A percentile compares a stretch with the other conserved stretches of the same genome.
These are phyloP conservation scores for Prionchulus punctatus DNA, from an alignment of 2,888 invertebrate genomes.

Conservation along the genomic window DNA sequence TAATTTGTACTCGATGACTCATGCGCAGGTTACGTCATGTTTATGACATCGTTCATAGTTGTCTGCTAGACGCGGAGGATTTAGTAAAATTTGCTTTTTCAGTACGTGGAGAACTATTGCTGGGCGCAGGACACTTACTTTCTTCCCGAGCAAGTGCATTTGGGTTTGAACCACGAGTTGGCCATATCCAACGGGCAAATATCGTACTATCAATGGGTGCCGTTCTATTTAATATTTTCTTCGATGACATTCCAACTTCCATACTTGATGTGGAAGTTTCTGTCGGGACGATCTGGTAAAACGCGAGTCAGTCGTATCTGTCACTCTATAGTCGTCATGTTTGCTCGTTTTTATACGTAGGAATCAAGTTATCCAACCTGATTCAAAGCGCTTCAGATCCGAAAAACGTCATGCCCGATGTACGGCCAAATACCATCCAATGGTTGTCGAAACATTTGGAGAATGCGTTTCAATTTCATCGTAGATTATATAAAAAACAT, in stretches of 20 bases:
- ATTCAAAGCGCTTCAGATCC: constrained; percentile 27
- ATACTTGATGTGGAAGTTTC: constrained; percentile 25
- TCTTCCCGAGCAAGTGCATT: neutral
- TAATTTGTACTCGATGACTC: too few relatives aligned
- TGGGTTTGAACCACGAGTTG: neutral
- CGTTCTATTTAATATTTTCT: constrained; percentile 27
- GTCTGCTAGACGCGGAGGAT: too few relatives aligned
- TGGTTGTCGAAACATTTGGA: constrained; percentile 26
- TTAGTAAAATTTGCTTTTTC: neutral
- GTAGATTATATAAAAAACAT: constrained; percentile 19
- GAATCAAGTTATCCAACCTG: constrained; percentile 26
- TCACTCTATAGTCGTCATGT: too few relatives aligned
- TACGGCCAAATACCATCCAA: constrained; percentile 25
- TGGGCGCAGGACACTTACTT: constrained; percentile 8
- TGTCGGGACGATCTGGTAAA: constrained; percentile 27
- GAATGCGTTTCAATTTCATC: constrained; percentile 30
- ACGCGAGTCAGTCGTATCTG: neutral
- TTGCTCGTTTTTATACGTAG: too few relatives aligned
- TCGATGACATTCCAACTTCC: constrained; percentile 29
- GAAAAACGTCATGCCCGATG: constrained; percentile 31
- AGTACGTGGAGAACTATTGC: constrained; percentile 6
- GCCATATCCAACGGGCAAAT: constrained; percentile 1
- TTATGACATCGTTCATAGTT: too few relatives aligned
- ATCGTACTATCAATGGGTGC: constrained; percentile 21
- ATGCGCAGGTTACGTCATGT: too few relatives aligned